Conservation (phyloP, 2,888 invertebrate genomes). For the Microchrysa polita region DNA sequence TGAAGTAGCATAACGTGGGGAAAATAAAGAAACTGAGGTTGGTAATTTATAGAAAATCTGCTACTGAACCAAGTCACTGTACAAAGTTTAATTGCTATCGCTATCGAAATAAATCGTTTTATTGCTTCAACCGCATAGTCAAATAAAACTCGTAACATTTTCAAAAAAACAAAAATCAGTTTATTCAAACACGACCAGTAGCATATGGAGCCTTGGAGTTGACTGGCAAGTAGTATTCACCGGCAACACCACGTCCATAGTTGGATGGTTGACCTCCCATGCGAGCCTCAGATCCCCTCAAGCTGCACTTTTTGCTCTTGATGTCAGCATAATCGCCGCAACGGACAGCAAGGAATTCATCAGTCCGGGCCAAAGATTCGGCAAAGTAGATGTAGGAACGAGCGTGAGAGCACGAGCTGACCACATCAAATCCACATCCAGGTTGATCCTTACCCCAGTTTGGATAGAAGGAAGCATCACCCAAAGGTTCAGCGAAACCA, state of each 20-base stretch:
- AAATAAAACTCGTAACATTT: too few species aligned
- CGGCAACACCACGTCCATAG: not conserved
- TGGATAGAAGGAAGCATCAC: constrained; percentile 67
- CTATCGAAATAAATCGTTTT: too few species aligned
- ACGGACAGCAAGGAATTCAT: constrained; percentile 57
- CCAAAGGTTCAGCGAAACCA: constrained; percentile 59
- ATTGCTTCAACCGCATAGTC: too few species aligned
- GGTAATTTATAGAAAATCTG: too few species aligned
- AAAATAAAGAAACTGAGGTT: too few species aligned
- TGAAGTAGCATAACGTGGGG: too few species aligned
- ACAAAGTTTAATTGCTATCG: too few species aligned
- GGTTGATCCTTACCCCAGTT: constrained; percentile 67
- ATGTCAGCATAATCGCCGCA: constrained; percentile 57
- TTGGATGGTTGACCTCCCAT: constrained; percentile 38
- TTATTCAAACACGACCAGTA: not conserved
- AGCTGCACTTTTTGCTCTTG: not conserved
- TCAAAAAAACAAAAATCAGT: too few species aligned
- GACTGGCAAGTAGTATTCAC: constrained; percentile 7
- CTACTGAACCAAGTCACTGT: too few species aligned
- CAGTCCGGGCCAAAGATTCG: constrained; percentile 60
- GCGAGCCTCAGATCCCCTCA: not conserved
- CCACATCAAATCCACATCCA: constrained; percentile 62
- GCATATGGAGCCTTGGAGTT: constrained; percentile 7
- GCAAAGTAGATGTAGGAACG: constrained; percentile 64
- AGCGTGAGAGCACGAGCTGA: constrained; percentile 63